Evolutionary conservation across 2,797 vertebrate species (phyloP).

Genomic region (Alcedo atthis): DNA sequence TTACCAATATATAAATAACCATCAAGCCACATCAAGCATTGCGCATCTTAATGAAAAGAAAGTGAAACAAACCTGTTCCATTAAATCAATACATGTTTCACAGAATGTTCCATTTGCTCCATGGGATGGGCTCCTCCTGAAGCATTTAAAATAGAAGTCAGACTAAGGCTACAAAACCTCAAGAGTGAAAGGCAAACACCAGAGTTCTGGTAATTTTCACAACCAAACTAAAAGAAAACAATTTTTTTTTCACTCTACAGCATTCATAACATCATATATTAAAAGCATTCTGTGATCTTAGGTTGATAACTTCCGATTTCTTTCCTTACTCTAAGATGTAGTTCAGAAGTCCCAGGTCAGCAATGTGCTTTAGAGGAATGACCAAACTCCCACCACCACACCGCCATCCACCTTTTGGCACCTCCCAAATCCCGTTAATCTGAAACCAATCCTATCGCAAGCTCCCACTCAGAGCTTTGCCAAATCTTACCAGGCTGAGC

Average conservation of each 20-base stretch:
- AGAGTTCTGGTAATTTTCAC: background rate
- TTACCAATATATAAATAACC: background rate
- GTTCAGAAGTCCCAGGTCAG: background rate
- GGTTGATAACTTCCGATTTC: background rate
- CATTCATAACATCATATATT: accelerated
- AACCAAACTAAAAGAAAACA: background rate
- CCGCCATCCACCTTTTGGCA: background rate
- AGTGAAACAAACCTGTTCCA: background rate
- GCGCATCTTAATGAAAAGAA: background rate
- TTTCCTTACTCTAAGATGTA: background rate
- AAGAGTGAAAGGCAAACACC: background rate
- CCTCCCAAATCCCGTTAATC: background rate
- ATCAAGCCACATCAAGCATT: background rate
- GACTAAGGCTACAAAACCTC: background rate
- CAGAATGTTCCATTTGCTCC: background rate
- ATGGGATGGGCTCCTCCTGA: background rate
- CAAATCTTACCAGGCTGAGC: background rate
- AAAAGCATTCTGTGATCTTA: background rate
- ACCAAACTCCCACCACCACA: background rate
- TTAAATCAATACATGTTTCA: background rate
- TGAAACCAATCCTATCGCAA: accelerated
- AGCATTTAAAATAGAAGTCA: background rate
- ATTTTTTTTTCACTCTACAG: background rate
- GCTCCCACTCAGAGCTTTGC: background rate
- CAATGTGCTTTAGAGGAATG: background rate